Evolutionary conservation across 2,113 vertebrate genomes (phyloP).

Genomic region (Lates calcarifer): DNA sequence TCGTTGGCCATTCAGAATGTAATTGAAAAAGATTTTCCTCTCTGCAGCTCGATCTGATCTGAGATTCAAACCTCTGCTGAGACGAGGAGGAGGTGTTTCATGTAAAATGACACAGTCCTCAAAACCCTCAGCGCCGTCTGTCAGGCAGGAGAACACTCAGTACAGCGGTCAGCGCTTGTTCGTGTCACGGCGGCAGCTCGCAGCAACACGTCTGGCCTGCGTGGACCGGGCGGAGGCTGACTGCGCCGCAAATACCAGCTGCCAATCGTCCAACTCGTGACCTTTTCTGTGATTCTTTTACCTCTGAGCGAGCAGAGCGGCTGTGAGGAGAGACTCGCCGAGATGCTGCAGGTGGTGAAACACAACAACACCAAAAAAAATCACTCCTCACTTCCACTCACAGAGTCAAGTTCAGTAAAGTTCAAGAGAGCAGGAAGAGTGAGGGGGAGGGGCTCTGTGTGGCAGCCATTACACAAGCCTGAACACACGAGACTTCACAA

Average conservation of each 20-base stretch:
- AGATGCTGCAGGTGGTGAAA: conserved; percentile 34
- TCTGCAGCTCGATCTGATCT: background rate
- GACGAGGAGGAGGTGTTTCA: background rate
- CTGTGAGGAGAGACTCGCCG: conserved; percentile 19
- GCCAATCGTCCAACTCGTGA: conserved; percentile 71
- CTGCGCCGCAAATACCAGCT: conserved; percentile 78
- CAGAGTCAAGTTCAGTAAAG: background rate
- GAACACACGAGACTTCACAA: too few relatives aligned
- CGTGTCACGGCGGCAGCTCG: conserved; percentile 39
- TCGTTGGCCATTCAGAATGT: background rate
- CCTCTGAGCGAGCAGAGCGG: conserved; percentile 54
- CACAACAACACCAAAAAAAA: background rate
- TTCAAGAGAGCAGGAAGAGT: background rate
- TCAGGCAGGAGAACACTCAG: conserved; percentile 14
- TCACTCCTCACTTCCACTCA: background rate
- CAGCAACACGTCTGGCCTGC: conserved; percentile 37
- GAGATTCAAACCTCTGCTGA: conserved; percentile 7
- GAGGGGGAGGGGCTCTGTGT: background rate
- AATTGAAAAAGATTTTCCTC: background rate
- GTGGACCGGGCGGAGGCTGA: conserved; percentile 44
- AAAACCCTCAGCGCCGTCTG: conserved; percentile 41
- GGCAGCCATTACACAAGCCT: accelerated
- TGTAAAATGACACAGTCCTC: conserved; percentile 25
- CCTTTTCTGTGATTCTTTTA: conserved; percentile 75
- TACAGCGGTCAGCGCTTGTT: conserved; percentile 51